Conservation (phyloP, 2,888 invertebrate genomes). For the Oscheius myriophilus region DNA sequence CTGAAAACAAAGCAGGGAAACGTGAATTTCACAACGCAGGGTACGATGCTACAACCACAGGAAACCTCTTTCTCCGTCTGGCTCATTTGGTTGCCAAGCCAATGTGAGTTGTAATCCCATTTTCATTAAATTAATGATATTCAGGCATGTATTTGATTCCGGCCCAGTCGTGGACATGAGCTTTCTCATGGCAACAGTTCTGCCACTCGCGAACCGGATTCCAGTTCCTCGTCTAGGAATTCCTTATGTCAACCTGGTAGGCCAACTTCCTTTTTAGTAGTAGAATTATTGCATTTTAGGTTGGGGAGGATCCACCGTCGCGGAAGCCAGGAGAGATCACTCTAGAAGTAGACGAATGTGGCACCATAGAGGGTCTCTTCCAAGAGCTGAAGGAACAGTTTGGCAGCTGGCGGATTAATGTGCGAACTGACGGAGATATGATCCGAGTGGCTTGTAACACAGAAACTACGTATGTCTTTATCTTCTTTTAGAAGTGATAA, state of each 20-base stretch:
- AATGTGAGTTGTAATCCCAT: slow-evolving; percentile 21
- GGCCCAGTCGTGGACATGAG: neutral
- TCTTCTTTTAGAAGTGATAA: neutral
- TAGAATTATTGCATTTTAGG: neutral
- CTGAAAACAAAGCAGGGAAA: neutral
- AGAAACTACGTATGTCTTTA: slow-evolving; percentile 13
- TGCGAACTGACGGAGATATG: slow-evolving; percentile 8
- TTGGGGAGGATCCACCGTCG: slow-evolving; percentile 21
- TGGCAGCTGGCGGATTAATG: slow-evolving; percentile 18
- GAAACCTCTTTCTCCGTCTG: slow-evolving; percentile 31
- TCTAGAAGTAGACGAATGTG: slow-evolving; percentile 5
- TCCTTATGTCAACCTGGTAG: slow-evolving; percentile 23
- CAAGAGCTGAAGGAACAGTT: slow-evolving; percentile 21
- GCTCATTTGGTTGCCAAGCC: slow-evolving; percentile 22
- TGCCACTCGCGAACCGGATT: slow-evolving; percentile 1
- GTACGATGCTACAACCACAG: slow-evolving; percentile 39
- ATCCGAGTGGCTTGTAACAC: slow-evolving; percentile 26
- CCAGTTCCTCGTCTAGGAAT: slow-evolving; percentile 26
- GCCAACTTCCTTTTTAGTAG: neutral
- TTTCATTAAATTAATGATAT: neutral
- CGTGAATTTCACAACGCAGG: slow-evolving; percentile 40
- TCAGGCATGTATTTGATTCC: slow-evolving; percentile 12
- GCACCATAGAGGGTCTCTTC: neutral
- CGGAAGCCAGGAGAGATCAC: slow-evolving; percentile 19
- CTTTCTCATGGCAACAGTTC: neutral